These are phyloP conservation scores for Bombus impatiens DNA, from an alignment of 1,140 invertebrate genomes.

Conservation along the genomic window DNA sequence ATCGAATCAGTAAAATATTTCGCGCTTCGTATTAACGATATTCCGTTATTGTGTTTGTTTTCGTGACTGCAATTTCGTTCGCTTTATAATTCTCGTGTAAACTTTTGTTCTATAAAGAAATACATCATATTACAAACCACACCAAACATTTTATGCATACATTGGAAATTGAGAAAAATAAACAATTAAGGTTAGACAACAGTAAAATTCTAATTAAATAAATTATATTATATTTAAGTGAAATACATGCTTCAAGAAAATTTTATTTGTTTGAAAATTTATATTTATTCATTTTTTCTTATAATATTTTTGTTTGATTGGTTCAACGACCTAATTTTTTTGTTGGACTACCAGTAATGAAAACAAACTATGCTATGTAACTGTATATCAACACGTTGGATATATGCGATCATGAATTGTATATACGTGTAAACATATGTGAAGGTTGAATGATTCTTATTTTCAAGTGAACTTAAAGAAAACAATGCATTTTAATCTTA, in stretches of 20 bases:
- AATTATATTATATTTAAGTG: background rate
- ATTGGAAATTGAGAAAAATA: background rate
- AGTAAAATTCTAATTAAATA: background rate
- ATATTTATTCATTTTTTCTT: no score
- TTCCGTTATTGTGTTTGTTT: background rate
- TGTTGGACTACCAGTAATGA: background rate
- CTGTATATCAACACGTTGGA: background rate
- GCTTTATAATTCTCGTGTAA: background rate
- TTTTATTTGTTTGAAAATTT: conserved; percentile 1
- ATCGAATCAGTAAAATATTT: background rate
- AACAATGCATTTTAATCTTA: background rate
- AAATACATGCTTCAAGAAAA: background rate
- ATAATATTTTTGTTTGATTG: conserved; percentile 1
- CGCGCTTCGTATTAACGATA: background rate
- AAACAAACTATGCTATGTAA: conserved; percentile 33
- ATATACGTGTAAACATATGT: conserved; percentile 34
- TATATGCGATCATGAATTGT: background rate
- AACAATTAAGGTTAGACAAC: conserved; percentile 7
- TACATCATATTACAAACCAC: background rate
- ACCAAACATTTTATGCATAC: conserved; percentile 5
- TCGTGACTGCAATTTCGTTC: background rate
- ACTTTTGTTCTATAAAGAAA: background rate
- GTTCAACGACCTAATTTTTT: conserved; percentile 55
- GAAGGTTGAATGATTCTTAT: conserved; percentile 5
- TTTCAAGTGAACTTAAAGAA: background rate